Evolutionary conservation across 1,140 invertebrate species (phyloP).

Genomic region (Pachypsylla venusta): DNA sequence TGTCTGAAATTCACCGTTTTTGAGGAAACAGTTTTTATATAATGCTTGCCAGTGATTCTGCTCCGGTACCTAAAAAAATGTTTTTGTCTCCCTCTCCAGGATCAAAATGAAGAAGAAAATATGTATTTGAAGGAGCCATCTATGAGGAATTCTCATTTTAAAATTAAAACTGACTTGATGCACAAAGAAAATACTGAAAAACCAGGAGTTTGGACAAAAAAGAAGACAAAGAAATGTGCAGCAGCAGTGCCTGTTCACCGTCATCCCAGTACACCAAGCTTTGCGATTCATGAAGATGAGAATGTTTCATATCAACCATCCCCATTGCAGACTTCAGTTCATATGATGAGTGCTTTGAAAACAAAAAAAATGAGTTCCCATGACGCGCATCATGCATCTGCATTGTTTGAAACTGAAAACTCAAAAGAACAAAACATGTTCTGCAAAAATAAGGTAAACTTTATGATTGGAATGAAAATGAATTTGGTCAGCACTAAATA

Average conservation of each 20-base stretch:
- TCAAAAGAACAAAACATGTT: not conserved
- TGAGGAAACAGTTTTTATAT: too few relatives aligned
- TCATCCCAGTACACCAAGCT: not conserved
- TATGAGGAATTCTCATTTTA: not conserved
- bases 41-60: too few relatives aligned
- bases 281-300: not conserved
- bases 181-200: constrained; percentile 43
- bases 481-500: too few relatives aligned
- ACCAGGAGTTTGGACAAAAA: constrained; percentile 43
- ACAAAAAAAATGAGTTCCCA: not conserved
- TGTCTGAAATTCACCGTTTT: too few relatives aligned
- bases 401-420: not conserved
- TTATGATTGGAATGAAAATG: too few relatives aligned
- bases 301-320: not conserved
- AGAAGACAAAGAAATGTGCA: constrained; percentile 6
- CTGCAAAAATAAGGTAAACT: constrained; percentile 2
- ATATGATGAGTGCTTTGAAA: not conserved
- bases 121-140: not conserved
- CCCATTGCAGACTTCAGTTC: not conserved
- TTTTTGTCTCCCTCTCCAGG: too few relatives aligned
- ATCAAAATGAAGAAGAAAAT: constrained; percentile 1
- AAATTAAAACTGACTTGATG: constrained; percentile 12
- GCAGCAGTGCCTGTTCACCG: not conserved
- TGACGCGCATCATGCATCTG: not conserved
- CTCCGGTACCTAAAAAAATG: too few relatives aligned